Conservation (phyloP, 2,888 invertebrate genomes). For the Acrobasis repandana region DNA sequence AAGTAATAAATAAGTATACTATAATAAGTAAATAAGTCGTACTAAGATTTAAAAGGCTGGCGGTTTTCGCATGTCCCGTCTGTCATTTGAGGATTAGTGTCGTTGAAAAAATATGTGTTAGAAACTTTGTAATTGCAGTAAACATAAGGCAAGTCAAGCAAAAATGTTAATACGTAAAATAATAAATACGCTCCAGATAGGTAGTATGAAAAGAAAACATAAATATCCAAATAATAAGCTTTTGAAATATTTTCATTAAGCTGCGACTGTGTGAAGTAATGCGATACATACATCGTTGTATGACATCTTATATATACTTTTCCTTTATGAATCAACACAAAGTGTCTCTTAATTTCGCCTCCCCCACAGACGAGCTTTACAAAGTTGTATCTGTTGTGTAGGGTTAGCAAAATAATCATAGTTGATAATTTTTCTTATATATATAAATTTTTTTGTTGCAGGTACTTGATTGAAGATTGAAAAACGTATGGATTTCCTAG, state of each 20-base stretch:
- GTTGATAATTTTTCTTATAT: neutral
- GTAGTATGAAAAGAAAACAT: neutral
- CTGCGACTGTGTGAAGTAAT: neutral
- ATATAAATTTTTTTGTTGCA: neutral
- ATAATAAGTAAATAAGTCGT: too few relatives aligned
- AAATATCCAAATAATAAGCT: neutral
- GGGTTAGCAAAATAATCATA: constrained; percentile 43
- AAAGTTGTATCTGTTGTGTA: constrained; percentile 64
- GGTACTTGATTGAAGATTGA: neutral
- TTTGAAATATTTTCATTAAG: neutral
- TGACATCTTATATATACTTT: constrained; percentile 51
- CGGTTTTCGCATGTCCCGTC: too few relatives aligned
- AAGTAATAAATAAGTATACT: too few relatives aligned
- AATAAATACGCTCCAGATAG: neutral
- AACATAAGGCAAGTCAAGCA: too few relatives aligned
- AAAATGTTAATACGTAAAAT: neutral
- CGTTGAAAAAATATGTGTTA: too few relatives aligned
- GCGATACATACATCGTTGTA: constrained; percentile 15
- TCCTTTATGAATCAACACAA: constrained; percentile 72
- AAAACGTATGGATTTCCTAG: neutral
- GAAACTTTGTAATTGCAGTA: too few relatives aligned
- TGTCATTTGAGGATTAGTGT: too few relatives aligned
- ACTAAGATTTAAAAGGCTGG: too few relatives aligned
- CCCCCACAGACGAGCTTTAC: constrained; percentile 64
- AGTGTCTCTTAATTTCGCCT: constrained; percentile 79